A percentile compares a stretch with the other conserved stretches of the same genome.
Evolutionary conservation across 2,797 vertebrate species (phyloP).

Genomic region (Pangasius krempfi): DNA sequence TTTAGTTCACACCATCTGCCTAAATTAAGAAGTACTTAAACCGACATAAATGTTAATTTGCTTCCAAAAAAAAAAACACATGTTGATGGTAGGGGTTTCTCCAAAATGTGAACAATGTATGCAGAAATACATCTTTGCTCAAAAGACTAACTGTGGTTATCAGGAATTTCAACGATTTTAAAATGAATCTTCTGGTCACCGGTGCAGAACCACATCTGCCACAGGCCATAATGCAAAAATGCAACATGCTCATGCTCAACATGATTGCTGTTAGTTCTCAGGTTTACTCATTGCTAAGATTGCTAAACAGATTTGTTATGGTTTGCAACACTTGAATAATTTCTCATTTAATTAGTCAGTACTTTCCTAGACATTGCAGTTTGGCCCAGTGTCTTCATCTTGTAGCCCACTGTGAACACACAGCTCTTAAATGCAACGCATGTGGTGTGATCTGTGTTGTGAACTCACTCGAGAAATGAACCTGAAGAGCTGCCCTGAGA

Average conservation of each 20-base stretch:
- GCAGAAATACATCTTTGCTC: not conserved
- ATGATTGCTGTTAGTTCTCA: not conserved
- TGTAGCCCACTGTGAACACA: not conserved
- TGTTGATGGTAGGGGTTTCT: not conserved
- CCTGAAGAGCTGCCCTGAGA: constrained; percentile 7
- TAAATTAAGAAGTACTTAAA: constrained; percentile 17
- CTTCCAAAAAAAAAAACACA: not conserved
- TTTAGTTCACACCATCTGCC: constrained; percentile 32
- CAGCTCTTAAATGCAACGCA: not conserved
- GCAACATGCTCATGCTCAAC: not conserved
- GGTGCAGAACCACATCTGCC: constrained; percentile 30
- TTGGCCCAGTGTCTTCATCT: not conserved
- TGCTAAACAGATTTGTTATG: not conserved
- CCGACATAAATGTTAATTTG: not conserved
- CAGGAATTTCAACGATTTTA: constrained; percentile 16
- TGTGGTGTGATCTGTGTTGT: not conserved
- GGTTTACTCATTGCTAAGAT: not conserved
- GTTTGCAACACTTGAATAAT: not conserved
- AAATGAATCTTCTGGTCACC: constrained; percentile 1
- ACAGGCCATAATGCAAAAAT: not conserved
- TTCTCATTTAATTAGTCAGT: not conserved
- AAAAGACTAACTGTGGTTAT: not conserved
- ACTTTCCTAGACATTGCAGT: not conserved
- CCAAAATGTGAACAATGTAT: not conserved
- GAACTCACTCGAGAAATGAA: not conserved